Evolutionary conservation across 2,113 vertebrate species (phyloP).

Genomic region (Ammospiza caudacuta): DNA sequence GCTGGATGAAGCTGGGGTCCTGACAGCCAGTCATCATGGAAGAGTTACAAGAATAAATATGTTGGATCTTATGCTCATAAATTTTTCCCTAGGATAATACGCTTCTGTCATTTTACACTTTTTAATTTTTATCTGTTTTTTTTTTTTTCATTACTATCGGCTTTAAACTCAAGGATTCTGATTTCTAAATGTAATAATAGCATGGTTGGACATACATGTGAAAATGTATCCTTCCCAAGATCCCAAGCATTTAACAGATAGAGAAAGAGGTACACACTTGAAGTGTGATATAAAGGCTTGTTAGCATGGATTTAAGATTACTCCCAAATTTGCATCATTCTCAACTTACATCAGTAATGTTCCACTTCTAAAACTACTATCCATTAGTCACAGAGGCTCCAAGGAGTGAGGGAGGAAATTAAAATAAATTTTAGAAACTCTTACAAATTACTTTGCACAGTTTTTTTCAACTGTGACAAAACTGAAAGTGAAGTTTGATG

Average conservation of each 20-base stretch:
- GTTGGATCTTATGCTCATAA: neutral
- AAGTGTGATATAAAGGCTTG: neutral
- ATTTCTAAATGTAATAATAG: neutral
- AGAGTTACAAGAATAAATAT: neutral
- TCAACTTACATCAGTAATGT: neutral
- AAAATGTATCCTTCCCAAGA: neutral
- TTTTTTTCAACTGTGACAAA: neutral
- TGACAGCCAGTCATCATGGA: neutral
- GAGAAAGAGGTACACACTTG: neutral
- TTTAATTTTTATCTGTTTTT: neutral
- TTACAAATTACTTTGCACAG: neutral
- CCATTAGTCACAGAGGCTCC: neutral
- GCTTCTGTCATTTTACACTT: neutral
- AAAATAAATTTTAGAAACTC: neutral
- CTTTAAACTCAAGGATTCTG: neutral
- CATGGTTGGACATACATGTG: neutral
- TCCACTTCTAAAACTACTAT: neutral
- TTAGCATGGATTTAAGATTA: slow-evolving; percentile 2
- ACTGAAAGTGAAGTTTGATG: neutral
- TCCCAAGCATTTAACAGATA: neutral
- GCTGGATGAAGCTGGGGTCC: neutral
- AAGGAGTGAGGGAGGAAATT: neutral
- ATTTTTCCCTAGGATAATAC: neutral
- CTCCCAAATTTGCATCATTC: neutral
- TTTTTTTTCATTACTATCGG: neutral